A percentile compares a stretch with the other conserved stretches of the same genome.
Evolutionary conservation across 2,888 invertebrate genomes (phyloP).

Genomic region (Xestia xanthographa): DNA sequence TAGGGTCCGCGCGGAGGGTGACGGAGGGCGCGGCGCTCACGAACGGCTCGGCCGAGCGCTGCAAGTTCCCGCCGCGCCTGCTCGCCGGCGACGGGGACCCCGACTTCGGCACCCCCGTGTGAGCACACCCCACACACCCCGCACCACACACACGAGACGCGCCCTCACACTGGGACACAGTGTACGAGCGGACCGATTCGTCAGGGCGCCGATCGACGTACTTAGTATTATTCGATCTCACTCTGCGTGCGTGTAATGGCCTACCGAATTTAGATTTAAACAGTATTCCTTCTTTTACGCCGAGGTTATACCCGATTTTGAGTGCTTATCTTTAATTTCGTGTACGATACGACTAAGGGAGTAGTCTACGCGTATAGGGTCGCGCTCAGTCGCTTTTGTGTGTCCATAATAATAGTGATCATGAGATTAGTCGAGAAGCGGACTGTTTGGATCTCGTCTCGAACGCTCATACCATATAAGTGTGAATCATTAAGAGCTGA

Average conservation of each 20-base stretch:
- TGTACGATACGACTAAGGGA: slow-evolving; percentile 36
- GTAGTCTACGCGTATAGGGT: slow-evolving; percentile 55
- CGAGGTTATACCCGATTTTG: slow-evolving; percentile 53
- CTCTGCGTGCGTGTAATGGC: slow-evolving; percentile 62
- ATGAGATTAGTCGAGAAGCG: slow-evolving; percentile 34
- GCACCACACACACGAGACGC: slow-evolving; percentile 9
- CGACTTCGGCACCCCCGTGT: slow-evolving; percentile 93
- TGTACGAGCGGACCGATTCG: not conserved
- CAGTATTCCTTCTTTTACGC: slow-evolving; percentile 54
- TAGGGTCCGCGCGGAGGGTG: slow-evolving; percentile 87
- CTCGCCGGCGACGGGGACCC: slow-evolving; percentile 92
- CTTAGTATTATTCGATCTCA: slow-evolving; percentile 58
- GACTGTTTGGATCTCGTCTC: slow-evolving; percentile 44
- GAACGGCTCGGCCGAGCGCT: slow-evolving; percentile 75
- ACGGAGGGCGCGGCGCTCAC: slow-evolving; percentile 71
- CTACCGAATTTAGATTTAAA: slow-evolving; percentile 63
- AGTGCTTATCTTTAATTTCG: slow-evolving; percentile 56
- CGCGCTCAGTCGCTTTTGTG: slow-evolving; percentile 63
- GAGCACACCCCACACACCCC: slow-evolving; percentile 65
- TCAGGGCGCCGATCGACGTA: slow-evolving; percentile 44
- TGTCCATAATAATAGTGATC: slow-evolving; percentile 52
- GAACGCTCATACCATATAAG: slow-evolving; percentile 43
- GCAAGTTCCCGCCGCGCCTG: slow-evolving; percentile 72
- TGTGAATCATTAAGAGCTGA: slow-evolving; percentile 50
- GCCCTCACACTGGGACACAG: not conserved